Evolutionary conservation across 92 coral and sea anemone species (phyloP).

Genomic region (Plumapathes pennacea): DNA sequence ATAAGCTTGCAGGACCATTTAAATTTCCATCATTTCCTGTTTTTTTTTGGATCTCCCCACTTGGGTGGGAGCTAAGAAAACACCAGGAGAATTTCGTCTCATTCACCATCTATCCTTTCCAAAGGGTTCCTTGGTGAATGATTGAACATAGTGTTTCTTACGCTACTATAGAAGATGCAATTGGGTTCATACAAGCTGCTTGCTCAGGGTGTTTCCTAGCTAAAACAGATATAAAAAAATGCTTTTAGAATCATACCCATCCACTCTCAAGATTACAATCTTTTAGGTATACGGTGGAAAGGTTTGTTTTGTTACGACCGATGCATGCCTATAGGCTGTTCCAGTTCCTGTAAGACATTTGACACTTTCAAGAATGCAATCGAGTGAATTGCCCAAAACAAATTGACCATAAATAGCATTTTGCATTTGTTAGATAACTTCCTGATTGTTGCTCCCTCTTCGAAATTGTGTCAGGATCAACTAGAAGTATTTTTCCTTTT

Average conservation of each 20-base stretch:
- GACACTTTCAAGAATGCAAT: constrained; percentile 33
- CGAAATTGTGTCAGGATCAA: constrained; percentile 1
- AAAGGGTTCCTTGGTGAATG: constrained; percentile 2
- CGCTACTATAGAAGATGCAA: constrained; percentile 45
- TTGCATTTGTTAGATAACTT: constrained; percentile 50
- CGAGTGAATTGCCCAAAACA: constrained; percentile 39
- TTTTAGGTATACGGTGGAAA: constrained; percentile 27
- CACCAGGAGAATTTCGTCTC: constrained; percentile 7
- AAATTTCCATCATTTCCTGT: constrained; percentile 14
- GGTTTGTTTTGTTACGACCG: constrained; percentile 20
- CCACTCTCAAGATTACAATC: constrained; percentile 23
- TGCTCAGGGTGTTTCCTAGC: constrained; percentile 24
- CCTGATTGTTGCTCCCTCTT: constrained; percentile 9
- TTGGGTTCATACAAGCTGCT: constrained; percentile 1
- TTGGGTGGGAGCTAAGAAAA: background rate
- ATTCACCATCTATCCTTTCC: constrained; percentile 23
- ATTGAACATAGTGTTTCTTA: constrained; percentile 11
- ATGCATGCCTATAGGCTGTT: constrained; percentile 48
- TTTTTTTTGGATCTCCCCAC: constrained; percentile 25
- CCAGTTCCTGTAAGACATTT: constrained; percentile 51
- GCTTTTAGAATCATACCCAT: constrained; percentile 36
- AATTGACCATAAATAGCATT: constrained; percentile 7
- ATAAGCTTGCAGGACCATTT: constrained; percentile 40
- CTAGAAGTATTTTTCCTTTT: constrained; percentile 8
- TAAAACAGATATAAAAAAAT: constrained; percentile 23